These are phyloP conservation scores for Mantis religiosa DNA, from an alignment of 2,888 invertebrate genomes.

Conservation along the genomic window DNA sequence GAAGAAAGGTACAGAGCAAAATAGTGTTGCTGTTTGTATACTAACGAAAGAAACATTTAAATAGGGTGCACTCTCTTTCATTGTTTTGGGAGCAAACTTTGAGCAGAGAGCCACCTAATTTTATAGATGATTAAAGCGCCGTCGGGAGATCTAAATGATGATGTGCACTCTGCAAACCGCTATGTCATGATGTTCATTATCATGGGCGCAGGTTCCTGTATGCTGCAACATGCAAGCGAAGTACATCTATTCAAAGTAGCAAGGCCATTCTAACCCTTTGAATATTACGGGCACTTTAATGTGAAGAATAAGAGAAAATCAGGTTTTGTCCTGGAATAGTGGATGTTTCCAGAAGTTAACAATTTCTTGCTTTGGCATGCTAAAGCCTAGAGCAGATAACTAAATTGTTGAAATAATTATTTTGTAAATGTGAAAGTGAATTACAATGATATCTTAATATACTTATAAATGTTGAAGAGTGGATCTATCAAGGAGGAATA, in stretches of 20 bases:
- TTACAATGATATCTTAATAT: too few relatives aligned
- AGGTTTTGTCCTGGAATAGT: neutral
- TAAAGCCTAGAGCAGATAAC: too few relatives aligned
- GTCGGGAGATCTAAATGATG: neutral
- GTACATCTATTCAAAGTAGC: neutral
- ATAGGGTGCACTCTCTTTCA: neutral
- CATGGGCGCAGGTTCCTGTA: neutral
- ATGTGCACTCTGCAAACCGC: neutral
- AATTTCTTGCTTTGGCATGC: too few relatives aligned
- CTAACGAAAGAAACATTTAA: neutral
- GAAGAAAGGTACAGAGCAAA: too few relatives aligned
- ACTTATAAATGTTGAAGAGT: too few relatives aligned
- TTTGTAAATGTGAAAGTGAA: too few relatives aligned
- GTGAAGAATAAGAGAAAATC: neutral
- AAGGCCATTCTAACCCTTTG: neutral
- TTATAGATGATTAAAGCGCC: neutral
- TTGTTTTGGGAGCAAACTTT: neutral
- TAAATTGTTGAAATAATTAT: too few relatives aligned
- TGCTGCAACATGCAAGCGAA: neutral
- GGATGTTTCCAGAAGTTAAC: too few relatives aligned
- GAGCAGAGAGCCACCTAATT: neutral
- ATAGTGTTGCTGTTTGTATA: too few relatives aligned
- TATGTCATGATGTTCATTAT: neutral
- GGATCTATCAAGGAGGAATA: too few relatives aligned
- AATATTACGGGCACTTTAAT: neutral